Base-by-base conservation (phyloP, 1,140 invertebrate species). In the Drusus annulatus region DNA sequence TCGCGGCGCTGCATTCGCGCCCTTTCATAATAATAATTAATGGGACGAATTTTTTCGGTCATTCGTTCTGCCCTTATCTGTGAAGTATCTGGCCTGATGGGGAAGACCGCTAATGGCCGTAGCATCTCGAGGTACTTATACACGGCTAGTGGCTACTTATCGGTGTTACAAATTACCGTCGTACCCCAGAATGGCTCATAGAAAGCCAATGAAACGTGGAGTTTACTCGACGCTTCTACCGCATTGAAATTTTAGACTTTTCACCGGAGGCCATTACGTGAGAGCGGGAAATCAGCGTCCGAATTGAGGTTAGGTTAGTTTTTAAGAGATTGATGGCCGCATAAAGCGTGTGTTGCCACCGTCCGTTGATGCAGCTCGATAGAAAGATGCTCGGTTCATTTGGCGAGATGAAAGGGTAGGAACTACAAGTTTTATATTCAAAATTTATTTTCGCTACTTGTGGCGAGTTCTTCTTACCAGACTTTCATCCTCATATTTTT, bases 151-250 rank as follows among this genome's bases (percentile, higher is more conserved):
- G 31, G 63, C 63, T 28, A 60, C 19, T 21, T 60, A 60, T 19
- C 71, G 23, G 28, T n/a, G 52, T 76, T 50, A 76, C 21, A 58
- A 58, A 75, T 17, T 52, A 75, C 54, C 71, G 71, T 36, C 56
- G 28, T 75, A 56, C 15, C n/a, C 50, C 76, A 69, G 60, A 65
- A 69, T 62, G 36, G 76, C 62, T 69, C 76, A 56, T 78, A 78
- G 76, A 62, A 69, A 78, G 36, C 45, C 58, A 56, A 78, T 78
- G 76, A 78, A 78, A 78, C 52, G 76, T 56, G 23, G 54, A 78
- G 62, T 78, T 54, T 71, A 60, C 19, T 21, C 56, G 56, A 50
- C 16, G 62, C n/a, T n/a, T 54, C 21, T 58, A n/a, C 73, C 73
- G 54, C 73, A 36, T 28, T 17, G 71, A 54, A 31, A 19, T 58